Percentiles rank a stretch among this genome's conserved stretches.
Conservation (phyloP, 2,888 invertebrate species). For the Furcula furcula region DNA sequence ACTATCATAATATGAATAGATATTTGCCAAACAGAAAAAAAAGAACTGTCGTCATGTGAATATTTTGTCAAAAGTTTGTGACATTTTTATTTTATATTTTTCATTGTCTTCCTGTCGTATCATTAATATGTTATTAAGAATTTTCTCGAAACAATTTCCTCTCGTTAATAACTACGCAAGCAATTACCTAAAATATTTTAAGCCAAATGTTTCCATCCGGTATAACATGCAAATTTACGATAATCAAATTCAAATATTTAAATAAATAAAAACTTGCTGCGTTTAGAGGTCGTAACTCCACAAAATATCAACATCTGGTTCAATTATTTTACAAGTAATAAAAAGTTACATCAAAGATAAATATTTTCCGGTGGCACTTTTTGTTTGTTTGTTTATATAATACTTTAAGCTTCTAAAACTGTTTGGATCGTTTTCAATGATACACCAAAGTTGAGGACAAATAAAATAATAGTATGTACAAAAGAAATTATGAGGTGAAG, state of each 20-base stretch:
- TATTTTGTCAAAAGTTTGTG: no score
- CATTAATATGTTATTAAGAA: no score
- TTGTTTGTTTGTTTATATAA: slow-evolving; percentile 23
- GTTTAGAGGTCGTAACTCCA: not conserved
- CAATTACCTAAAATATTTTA: not conserved
- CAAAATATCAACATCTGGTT: slow-evolving; percentile 8
- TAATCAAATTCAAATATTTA: not conserved
- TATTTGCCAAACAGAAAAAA: no score
- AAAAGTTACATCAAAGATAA: slow-evolving; percentile 22
- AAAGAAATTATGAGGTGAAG: no score
- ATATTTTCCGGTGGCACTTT: slow-evolving; percentile 12
- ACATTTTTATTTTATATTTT: not conserved
- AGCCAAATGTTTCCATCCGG: not conserved
- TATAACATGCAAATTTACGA: not conserved
- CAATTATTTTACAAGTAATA: slow-evolving; percentile 3
- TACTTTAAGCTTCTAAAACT: slow-evolving; percentile 21
- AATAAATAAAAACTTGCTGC: not conserved
- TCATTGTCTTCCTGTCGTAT: not conserved
- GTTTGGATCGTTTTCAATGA: slow-evolving; percentile 19
- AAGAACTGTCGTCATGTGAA: no score
- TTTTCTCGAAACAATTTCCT: no score
- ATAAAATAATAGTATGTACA: no score
- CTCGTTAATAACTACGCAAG: not conserved
- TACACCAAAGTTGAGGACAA: slow-evolving; percentile 25
- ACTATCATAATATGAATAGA: no score